Evolutionary conservation across 2,113 vertebrate genomes (phyloP).

Genomic region (Pontoporia blainvillei): DNA sequence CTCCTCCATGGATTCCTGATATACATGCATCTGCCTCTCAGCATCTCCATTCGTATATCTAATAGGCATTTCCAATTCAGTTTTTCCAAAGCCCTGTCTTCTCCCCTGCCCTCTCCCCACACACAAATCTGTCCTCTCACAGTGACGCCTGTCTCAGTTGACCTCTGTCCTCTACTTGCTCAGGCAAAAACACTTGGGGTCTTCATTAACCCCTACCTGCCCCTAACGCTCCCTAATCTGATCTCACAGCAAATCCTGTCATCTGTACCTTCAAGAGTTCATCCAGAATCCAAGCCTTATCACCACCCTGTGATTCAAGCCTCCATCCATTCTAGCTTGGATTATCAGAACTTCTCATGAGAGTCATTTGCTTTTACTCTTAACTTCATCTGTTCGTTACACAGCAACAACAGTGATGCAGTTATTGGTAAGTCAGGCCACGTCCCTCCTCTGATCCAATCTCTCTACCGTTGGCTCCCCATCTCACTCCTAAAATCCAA

Average conservation of each 20-base stretch:
- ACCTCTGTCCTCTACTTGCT: neutral
- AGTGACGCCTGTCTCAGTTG: neutral
- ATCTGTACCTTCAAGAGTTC: neutral
- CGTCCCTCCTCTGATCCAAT: neutral
- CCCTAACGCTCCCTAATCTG: neutral
- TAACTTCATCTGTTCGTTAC: neutral
- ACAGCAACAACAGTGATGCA: neutral
- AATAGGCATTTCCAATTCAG: neutral
- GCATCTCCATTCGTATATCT: neutral
- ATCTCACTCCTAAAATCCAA: neutral
- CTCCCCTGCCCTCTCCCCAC: too few species aligned
- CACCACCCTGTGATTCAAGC: neutral
- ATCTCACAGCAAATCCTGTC: neutral
- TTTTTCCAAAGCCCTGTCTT: neutral
- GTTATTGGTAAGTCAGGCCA: too few species aligned
- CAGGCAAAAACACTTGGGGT: neutral
- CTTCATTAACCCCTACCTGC: neutral
- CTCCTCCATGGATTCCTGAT: neutral
- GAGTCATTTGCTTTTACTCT: neutral
- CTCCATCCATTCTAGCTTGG: too few species aligned
- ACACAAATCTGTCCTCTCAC: neutral
- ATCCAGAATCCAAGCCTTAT: neutral
- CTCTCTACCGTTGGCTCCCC: neutral
- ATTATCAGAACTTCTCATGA: neutral
- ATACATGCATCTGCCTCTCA: neutral